Evolutionary conservation across 2,113 vertebrate species (phyloP).

Genomic region (Otocyon megalotis): DNA sequence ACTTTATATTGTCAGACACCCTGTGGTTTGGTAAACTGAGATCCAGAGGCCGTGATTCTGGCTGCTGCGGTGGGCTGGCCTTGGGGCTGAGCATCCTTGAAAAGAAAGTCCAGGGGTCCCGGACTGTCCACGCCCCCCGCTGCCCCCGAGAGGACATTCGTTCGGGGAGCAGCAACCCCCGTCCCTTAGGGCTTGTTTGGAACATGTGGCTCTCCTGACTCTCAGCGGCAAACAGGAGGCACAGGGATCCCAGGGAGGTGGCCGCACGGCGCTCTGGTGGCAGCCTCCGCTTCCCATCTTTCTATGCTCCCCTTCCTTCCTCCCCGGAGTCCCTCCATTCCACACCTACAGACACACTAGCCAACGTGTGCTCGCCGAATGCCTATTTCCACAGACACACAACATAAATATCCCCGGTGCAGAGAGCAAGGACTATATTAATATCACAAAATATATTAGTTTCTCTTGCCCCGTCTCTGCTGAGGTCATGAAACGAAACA

Average conservation of each 20-base stretch:
- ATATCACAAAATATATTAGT: conserved; percentile 87
- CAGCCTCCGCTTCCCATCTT: background rate
- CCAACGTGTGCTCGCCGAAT: background rate
- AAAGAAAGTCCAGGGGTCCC: background rate
- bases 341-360: background rate
- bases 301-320: background rate
- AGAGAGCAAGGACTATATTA: conserved; percentile 81
- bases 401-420: conserved; percentile 76
- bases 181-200: background rate
- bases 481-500: conserved; percentile 78
- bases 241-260: conserved; percentile 19
- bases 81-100: background rate
- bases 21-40: background rate
- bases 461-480: conserved; percentile 83
- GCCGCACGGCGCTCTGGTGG: background rate
- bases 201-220: background rate
- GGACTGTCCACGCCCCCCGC: too few species aligned
- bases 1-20: background rate
- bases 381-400: conserved; percentile 63
- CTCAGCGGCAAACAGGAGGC: conserved; percentile 2
- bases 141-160: accelerated
- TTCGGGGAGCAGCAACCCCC: accelerated
- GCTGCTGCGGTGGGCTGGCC: background rate
- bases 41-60: background rate
- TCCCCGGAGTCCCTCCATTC: background rate